Evolutionary conservation across 2,113 vertebrate genomes (phyloP).

Genomic region (Elgaria multicarinata): DNA sequence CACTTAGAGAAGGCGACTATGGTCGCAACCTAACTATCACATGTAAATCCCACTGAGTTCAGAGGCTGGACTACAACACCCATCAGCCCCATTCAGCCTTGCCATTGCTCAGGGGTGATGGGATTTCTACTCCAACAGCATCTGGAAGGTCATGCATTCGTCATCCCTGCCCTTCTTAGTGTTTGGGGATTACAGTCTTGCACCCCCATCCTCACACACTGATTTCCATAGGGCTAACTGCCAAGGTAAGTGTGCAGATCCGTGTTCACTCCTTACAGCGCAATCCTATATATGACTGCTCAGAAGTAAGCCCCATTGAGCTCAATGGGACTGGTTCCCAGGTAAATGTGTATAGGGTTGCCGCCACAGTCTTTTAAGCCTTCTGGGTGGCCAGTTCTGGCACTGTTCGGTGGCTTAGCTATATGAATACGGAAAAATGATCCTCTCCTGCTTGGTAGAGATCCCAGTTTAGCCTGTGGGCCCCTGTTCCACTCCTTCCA

Average conservation of each 20-base stretch:
- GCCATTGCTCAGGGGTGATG: no score
- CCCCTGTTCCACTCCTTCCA: background rate
- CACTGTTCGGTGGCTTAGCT: background rate
- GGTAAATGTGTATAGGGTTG: background rate
- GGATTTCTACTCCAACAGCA: no score
- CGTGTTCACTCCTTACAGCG: background rate
- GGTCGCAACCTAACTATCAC: background rate
- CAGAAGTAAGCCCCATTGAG: background rate
- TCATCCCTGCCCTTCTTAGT: background rate
- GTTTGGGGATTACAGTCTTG: background rate
- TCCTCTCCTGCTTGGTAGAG: background rate
- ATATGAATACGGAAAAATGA: no score
- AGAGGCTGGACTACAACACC: no score
- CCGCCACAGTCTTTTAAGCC: background rate
- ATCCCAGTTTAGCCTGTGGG: background rate
- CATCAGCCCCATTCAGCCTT: no score
- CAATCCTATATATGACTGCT: background rate
- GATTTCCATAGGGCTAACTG: background rate
- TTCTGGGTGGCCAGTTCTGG: background rate
- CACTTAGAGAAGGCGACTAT: no score
- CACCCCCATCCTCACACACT: background rate
- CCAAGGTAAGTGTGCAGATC: no score
- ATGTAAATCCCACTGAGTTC: background rate
- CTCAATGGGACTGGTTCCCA: background rate
- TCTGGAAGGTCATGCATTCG: no score